Evolutionary conservation across 2,888 invertebrate species (phyloP), one percentile per base, ranked within the genome.

Genomic region (Eulithis testata): DNA sequence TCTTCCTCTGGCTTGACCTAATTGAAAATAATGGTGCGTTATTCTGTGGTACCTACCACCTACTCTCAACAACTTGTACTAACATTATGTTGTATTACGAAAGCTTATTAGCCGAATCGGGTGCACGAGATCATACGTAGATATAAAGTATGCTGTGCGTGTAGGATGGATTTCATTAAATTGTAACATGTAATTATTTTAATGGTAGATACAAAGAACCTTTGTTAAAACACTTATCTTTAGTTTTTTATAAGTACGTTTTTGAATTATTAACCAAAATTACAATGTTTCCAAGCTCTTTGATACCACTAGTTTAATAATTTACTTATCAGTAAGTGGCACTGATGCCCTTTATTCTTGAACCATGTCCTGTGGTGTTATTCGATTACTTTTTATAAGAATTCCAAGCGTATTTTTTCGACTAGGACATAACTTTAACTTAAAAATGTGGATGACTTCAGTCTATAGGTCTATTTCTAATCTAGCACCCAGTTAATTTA

Each of bases 1-100:
- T 86, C 84, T 87, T 83, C 90, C 86, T 86, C 85, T 80, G 86
- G 79, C 87, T 86, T 93, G 91, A 91, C 92, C 92, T 88, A 91
- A 91, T 93, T 93, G 90, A 89, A 90, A 89, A 91, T 93, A 92
- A 93, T 91, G 85, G 88, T 82, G 83, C 86, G 81, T 90, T 90
- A 89, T 91, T 87, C 88, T 84, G 81, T 82, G 82, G 79, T 74
- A 52, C 45, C 55, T 84, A 85, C 85, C 74, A 52, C 45, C 55
- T 84, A 85, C 85, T 85, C 85, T 80, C 79, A 78, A 83, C 1
- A 21, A 21, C 21, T 21, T 21, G 21, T 21, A 21, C 21, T 21
- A 21, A 21, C 21, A 21, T 21, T 21, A 1, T 21, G 21, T 21
- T 21, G 83, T 80, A 83, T 86, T 84, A 88, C 83, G 85, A 88